Evolutionary conservation across 2,888 invertebrate species (phyloP).

Genomic region (Lycophotia porphyrea): DNA sequence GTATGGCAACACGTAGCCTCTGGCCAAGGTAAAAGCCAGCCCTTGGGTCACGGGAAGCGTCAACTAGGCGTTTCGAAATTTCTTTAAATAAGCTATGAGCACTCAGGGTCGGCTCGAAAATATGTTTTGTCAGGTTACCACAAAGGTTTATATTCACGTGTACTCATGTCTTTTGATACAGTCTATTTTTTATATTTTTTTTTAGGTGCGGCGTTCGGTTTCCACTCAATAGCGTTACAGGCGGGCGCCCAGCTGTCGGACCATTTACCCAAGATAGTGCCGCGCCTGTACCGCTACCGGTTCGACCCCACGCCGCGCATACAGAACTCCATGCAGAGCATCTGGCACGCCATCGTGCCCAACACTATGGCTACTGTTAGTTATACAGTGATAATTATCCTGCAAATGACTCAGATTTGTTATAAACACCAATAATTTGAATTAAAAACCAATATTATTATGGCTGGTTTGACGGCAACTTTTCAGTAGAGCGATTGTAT

Average conservation of each 20-base stretch:
- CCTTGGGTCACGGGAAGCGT: too few relatives aligned
- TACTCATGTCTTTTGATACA: too few relatives aligned
- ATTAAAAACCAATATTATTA: not conserved
- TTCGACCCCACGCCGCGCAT: conserved; percentile 98
- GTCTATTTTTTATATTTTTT: not conserved
- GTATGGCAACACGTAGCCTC: too few relatives aligned
- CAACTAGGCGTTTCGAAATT: too few relatives aligned
- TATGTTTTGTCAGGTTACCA: too few relatives aligned
- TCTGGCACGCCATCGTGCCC: conserved; percentile 97
- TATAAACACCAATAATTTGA: not conserved
- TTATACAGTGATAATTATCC: not conserved
- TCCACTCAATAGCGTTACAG: conserved; percentile 95
- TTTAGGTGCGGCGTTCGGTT: conserved; percentile 97
- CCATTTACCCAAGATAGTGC: conserved; percentile 96
- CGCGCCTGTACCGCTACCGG: conserved; percentile 96
- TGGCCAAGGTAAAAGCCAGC: too few relatives aligned
- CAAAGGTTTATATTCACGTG: too few relatives aligned
- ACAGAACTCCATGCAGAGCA: conserved; percentile 97
- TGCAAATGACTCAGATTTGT: not conserved
- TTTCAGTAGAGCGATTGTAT: not conserved
- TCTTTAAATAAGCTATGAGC: too few relatives aligned
- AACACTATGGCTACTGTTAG: conserved; percentile 95
- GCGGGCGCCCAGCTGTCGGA: conserved; percentile 96
- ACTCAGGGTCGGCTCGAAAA: too few relatives aligned
- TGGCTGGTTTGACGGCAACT: not conserved